phyloP scores from a whole-genome alignment of 2,113 vertebrate species.

The Sigmodon hispidus region DNA sequence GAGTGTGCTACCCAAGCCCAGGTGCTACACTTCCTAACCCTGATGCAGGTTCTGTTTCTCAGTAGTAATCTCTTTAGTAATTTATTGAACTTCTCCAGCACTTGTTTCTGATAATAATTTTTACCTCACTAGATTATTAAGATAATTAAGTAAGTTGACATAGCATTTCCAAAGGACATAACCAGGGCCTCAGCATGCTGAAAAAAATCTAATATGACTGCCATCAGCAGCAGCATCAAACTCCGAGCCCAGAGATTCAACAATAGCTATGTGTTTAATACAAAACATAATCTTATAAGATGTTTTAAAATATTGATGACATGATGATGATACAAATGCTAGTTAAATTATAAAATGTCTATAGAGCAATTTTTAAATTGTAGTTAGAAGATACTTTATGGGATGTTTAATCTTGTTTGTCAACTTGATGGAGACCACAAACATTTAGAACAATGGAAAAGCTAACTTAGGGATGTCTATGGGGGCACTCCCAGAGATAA shows the following conservation, averaged over 20 bases:
- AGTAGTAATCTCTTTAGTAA: neutral
- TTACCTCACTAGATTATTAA: neutral
- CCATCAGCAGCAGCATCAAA: neutral
- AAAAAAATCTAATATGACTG: neutral
- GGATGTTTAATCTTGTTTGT: neutral
- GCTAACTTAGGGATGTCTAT: neutral
- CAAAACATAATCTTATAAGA: neutral
- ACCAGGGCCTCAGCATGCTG: neutral
- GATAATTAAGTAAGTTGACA: neutral
- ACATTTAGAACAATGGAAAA: neutral
- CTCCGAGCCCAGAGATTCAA: neutral
- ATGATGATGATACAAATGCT: neutral
- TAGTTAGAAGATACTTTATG: neutral
- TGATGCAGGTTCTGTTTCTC: neutral
- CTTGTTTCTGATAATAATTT: neutral
- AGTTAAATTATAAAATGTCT: neutral
- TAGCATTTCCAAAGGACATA: neutral
- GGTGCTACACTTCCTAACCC: neutral
- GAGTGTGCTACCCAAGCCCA: neutral
- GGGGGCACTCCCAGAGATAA: neutral
- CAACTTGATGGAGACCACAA: neutral
- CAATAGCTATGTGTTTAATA: neutral
- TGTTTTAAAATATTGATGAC: neutral
- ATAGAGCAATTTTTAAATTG: neutral
- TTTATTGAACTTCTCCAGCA: conserved; percentile 1